Evolutionary conservation across 1,140 invertebrate genomes (phyloP).

Genomic region (Leptinotarsa defecta): DNA sequence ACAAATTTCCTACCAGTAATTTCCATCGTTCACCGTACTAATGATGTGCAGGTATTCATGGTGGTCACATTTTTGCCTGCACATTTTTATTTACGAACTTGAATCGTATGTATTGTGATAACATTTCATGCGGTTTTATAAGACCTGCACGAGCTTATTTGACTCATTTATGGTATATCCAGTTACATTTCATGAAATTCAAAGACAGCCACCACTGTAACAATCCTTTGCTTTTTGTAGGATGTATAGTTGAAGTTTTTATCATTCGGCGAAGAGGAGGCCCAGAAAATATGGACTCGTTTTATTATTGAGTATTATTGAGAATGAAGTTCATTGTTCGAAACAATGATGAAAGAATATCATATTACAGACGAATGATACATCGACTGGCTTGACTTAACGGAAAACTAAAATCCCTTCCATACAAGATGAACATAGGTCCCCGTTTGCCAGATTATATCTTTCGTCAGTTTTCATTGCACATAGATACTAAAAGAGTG

Average conservation of each 20-base stretch:
- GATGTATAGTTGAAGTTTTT: background rate
- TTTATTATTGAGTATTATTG: too few relatives aligned
- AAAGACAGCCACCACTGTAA: background rate
- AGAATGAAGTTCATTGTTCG: too few relatives aligned
- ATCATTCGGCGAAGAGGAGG: background rate
- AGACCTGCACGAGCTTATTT: background rate
- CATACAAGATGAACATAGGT: too few relatives aligned
- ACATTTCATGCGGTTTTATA: conserved; percentile 3
- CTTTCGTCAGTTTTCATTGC: too few relatives aligned
- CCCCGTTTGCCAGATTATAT: too few relatives aligned
- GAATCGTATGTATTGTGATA: background rate
- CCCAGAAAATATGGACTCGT: too few relatives aligned
- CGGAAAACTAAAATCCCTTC: too few relatives aligned
- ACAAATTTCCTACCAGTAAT: too few relatives aligned
- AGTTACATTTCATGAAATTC: conserved; percentile 9
- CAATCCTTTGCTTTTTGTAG: background rate
- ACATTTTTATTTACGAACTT: conserved; percentile 9
- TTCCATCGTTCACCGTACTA: background rate
- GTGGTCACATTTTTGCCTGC: background rate
- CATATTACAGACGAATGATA: too few relatives aligned
- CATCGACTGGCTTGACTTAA: too few relatives aligned
- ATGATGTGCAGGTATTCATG: background rate
- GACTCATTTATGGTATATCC: conserved; percentile 2
- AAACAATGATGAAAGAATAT: too few relatives aligned
- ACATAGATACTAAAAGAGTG: too few relatives aligned